Evolutionary conservation across 2,888 invertebrate species (phyloP), one percentile per base, ranked within the genome.

Genomic region (Callosobruchus maculatus): DNA sequence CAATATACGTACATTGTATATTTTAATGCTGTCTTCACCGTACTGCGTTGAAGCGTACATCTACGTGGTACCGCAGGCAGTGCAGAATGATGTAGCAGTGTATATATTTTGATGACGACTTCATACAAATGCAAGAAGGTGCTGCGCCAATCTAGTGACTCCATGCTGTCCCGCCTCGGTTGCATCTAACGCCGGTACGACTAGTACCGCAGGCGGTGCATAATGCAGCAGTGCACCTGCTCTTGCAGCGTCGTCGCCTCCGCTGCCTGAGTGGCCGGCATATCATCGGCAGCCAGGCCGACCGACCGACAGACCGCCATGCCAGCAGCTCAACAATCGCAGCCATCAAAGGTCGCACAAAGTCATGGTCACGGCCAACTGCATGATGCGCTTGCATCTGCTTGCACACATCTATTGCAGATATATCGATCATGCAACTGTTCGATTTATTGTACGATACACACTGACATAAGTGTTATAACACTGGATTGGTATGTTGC

Each of bases 301-400:
- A 49, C 49, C 49, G 49, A 1, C 7, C 18, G 18, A 18, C 49
- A 2, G 22, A 22, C 70, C 22, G 22, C 0, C 22, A 18, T 5
- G 26, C 26, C 70, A 26, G 20, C 49, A 70, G 49, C 70, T 49
- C 13, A 26, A 70, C 22, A 70, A 70, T 49, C 70, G 70, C 26
- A 22, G 81, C 81, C 78, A 78, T 78, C 81, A 85, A 85, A 86
- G 87, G 87, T 86, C 86, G 84, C 76, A 76, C 86, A 87, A 87
- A 85, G 86, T 87, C 87, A 87, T 86, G 86, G 87, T 86, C 87
- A 87, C 83, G 87, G 87, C 82, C 86, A 83, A 86, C 86, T 81
- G 84, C 86, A 85, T 86, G 49, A 5, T 49, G 13, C 49, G 49
- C 49, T 85, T 81, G 82, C 86, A 86, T 86, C 86, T 86, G 86